A percentile compares a stretch with the other conserved stretches of the same genome.
Evolutionary conservation across 2,113 vertebrate genomes (phyloP).

Genomic region (Chamaea fasciata): DNA sequence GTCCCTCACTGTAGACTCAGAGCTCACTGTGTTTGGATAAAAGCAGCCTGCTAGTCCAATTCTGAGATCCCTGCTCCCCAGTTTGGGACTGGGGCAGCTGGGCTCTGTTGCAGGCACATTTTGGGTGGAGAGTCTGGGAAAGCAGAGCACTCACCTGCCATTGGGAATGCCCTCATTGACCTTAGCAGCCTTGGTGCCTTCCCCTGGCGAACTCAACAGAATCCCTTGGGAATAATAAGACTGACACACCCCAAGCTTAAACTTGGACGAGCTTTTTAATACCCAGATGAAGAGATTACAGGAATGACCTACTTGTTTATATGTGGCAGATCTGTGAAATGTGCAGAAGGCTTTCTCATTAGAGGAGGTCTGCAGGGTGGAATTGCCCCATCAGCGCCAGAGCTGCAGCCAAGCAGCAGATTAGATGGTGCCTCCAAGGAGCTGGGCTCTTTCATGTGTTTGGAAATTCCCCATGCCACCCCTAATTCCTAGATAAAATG

Average conservation of each 20-base stretch:
- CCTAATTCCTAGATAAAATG: not conserved
- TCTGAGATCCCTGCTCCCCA: not conserved
- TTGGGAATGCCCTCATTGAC: not conserved
- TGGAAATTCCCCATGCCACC: not conserved
- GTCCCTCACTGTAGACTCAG: rapidly evolving
- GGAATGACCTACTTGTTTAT: constrained; percentile 57
- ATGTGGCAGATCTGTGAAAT: not conserved
- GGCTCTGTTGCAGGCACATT: not conserved
- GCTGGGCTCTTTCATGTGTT: not conserved
- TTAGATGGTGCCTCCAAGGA: not conserved
- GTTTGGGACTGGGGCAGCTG: not conserved
- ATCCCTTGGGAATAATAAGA: not conserved
- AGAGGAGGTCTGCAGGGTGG: not conserved
- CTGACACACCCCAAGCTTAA: constrained; percentile 55
- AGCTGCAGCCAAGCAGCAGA: not conserved
- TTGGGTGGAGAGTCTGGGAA: not conserved
- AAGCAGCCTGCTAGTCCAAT: not conserved
- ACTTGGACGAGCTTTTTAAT: constrained; percentile 60
- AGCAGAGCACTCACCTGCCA: not conserved
- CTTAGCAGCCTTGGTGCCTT: not conserved
- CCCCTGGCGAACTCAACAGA: not conserved
- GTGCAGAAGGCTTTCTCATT: constrained; percentile 33
- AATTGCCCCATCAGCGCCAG: not conserved
- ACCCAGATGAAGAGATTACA: constrained; percentile 50
- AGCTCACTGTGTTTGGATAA: not conserved